Evolutionary conservation across 2,888 invertebrate species (phyloP).

Genomic region (Phyto melanocephala): DNA sequence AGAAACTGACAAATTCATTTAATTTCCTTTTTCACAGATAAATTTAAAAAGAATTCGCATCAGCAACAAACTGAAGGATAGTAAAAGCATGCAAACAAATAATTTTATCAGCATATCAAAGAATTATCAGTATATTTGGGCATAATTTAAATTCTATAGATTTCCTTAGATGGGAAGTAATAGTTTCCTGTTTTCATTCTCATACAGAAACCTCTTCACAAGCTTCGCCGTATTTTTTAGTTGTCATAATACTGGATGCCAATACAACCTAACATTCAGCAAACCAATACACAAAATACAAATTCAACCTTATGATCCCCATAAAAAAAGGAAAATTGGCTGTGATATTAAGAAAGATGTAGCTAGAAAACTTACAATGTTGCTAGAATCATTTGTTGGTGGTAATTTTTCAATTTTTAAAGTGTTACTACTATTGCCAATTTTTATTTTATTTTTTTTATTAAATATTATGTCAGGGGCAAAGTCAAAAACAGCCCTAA

Average conservation of each 20-base stretch:
- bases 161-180: conserved; percentile 57
- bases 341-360: not conserved
- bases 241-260: not conserved
- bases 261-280: not conserved
- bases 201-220: not conserved
- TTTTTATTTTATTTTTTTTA: not conserved
- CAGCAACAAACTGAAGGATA: not conserved
- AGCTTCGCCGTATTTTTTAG: not conserved
- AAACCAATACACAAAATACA: not conserved
- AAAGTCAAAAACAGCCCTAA: conserved; percentile 45
- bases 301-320: not conserved
- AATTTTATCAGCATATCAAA: conserved; percentile 4
- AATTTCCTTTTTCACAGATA: too few relatives aligned
- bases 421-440: conserved; percentile 31
- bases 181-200: not conserved
- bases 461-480: conserved; percentile 35
- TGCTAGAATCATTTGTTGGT: not conserved
- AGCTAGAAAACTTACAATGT: not conserved
- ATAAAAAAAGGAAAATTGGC: not conserved
- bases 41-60: conserved; percentile 21
- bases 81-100: not conserved
- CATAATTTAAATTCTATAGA: conserved; percentile 60
- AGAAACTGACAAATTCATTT: too few relatives aligned
- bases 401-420: not conserved
- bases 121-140: conserved; percentile 41